Base-by-base conservation (phyloP, 2,797 vertebrate species). In the Pipistrellus kuhlii region DNA sequence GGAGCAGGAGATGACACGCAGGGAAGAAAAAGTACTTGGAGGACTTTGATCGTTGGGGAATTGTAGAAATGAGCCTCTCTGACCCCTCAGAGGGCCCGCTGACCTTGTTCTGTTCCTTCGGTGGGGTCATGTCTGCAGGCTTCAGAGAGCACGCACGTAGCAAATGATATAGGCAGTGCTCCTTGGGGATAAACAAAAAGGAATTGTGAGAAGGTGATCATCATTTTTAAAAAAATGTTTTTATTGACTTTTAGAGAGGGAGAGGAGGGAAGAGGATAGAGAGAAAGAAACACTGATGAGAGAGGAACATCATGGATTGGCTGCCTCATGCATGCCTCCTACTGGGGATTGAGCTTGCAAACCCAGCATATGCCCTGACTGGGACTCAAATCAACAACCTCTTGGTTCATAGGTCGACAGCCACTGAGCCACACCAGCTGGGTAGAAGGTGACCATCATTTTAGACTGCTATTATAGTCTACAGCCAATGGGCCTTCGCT, bases 101-200 rank as follows among this genome's bases (percentile, higher is more conserved):
- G 12, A 1, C 35, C 41, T 32, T 6, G 27, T 71, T 77, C 30
- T 53, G 20, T 51, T 32, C 44, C 13, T 7, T 32, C 13, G 18
- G 17, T 25, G 57, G 27, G n/a, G 15, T 23, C 46, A 11, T 2
- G 1, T 6, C 6, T 20, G 13, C 15, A 0, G 6, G 53, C n/a
- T n/a, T 48, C 72, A 32, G 72, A 13, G 17, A 21, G 23, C n/a
- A 20, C 18, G 2, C 5, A 20, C 9, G 20, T 25, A 6, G 30
- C 21, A 32, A 9, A 2, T 25, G 57, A 6, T 3, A 9, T 8
- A 23, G 20, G 6, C 21, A 18, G 3, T 14, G 55, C 11, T 72
- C 15, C 9, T 53, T 46, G 46, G 35, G 21, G 13, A 25, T 38
- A 21, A 72, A 57, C 27, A 25, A 46, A 55, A 27, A 5, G 68